Percentiles rank a stretch among this genome's conserved stretches.
Conservation (phyloP, 2,888 invertebrate species). For the Nephrotoma flavescens region DNA sequence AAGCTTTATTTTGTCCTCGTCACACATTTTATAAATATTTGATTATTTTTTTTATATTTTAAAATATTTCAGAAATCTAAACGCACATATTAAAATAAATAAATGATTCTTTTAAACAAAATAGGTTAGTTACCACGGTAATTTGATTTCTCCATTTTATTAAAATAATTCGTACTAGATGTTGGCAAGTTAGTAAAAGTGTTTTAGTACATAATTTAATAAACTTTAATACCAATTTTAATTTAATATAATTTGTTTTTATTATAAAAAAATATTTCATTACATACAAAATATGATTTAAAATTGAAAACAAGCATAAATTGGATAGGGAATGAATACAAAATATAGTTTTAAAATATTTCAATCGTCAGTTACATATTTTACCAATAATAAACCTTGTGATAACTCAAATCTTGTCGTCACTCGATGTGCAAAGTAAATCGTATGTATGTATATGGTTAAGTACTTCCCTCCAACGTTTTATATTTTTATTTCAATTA, state of each 20-base stretch:
- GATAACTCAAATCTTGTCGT: neutral
- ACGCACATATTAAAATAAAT: neutral
- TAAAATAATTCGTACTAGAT: neutral
- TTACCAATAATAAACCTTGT: neutral
- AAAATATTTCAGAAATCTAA: neutral
- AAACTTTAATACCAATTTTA: neutral
- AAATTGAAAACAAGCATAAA: neutral
- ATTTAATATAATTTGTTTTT: neutral
- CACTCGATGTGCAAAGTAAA: neutral
- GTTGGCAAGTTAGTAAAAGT: neutral
- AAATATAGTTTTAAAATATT: neutral
- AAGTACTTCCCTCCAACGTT: neutral
- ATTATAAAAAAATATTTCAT: neutral
- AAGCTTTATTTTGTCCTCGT: conserved; percentile 33
- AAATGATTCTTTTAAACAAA: neutral
- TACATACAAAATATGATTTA: neutral
- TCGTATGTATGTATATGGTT: neutral
- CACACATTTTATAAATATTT: conserved; percentile 10
- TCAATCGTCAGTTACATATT: neutral
- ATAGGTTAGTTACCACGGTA: neutral
- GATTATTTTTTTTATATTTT: neutral
- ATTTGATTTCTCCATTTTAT: neutral
- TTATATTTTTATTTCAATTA: neutral
- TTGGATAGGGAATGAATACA: neutral
- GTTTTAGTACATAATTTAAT: neutral